phyloP scores from a whole-genome alignment of 2,113 vertebrate species.

The Dermatemys mawii region DNA sequence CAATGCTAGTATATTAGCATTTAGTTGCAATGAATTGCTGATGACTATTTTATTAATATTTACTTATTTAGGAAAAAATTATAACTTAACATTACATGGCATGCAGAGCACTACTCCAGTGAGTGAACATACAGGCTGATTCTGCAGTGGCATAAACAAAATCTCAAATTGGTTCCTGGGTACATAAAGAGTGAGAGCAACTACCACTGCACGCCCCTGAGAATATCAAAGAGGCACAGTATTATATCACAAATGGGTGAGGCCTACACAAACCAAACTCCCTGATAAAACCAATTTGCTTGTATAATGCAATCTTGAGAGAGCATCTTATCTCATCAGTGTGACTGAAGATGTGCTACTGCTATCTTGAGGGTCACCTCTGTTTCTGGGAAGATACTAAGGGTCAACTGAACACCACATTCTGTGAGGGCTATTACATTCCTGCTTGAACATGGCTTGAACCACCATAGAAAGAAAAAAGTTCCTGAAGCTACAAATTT shows the following conservation, averaged over 20 bases:
- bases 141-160: background rate
- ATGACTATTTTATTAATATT: background rate
- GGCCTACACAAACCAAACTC: background rate
- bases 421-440: background rate
- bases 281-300: background rate
- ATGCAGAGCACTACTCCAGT: background rate
- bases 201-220: background rate
- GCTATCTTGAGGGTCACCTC: background rate
- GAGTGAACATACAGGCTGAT: background rate
- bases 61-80: background rate
- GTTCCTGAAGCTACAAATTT: background rate
- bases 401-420: background rate
- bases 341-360: background rate
- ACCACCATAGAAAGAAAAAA: background rate
- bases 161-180: background rate
- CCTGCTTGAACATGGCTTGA: background rate
- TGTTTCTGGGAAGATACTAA: background rate
- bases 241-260: background rate
- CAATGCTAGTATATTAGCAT: background rate
- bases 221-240: background rate
- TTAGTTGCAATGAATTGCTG: background rate
- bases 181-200: background rate
- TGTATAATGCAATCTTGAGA: too few relatives aligned
- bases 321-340: background rate
- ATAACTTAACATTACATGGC: background rate